phyloP scores from a whole-genome alignment of 2,797 vertebrate genomes.

The Anisognathus igniventris region DNA sequence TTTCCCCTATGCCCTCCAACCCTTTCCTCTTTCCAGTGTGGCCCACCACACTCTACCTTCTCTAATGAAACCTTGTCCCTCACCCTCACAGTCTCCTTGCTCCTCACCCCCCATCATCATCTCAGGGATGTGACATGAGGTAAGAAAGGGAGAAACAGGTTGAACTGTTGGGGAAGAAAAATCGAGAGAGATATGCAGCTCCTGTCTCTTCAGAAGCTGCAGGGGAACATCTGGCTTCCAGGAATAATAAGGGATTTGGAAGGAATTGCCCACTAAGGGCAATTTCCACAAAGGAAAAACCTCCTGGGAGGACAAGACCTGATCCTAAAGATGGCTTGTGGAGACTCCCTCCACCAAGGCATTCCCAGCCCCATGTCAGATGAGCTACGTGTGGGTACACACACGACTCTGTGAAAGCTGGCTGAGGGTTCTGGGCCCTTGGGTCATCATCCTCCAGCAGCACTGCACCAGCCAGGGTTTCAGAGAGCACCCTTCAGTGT shows the following conservation, averaged over 20 bases:
- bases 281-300: background rate
- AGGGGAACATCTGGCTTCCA: background rate
- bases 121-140: background rate
- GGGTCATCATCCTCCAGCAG: background rate
- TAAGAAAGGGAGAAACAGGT: background rate
- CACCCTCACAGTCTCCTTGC: background rate
- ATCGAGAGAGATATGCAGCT: background rate
- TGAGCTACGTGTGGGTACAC: background rate
- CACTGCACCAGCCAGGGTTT: background rate
- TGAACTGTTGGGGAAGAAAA: background rate
- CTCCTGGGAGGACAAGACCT: background rate
- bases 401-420: background rate
- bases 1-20: background rate
- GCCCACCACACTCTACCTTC: fast-evolving
- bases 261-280: background rate
- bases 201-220: background rate
- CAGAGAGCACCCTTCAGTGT: background rate
- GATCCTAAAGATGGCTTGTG: background rate
- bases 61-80: background rate
- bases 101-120: background rate
- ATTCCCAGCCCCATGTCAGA: background rate
- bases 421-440: background rate
- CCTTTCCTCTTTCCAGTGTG: background rate
- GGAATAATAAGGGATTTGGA: background rate
- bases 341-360: background rate